Evolutionary conservation across 2,888 invertebrate genomes (phyloP), one percentile per base, ranked within the genome.

Genomic region (Ganaspis brasiliensis): DNA sequence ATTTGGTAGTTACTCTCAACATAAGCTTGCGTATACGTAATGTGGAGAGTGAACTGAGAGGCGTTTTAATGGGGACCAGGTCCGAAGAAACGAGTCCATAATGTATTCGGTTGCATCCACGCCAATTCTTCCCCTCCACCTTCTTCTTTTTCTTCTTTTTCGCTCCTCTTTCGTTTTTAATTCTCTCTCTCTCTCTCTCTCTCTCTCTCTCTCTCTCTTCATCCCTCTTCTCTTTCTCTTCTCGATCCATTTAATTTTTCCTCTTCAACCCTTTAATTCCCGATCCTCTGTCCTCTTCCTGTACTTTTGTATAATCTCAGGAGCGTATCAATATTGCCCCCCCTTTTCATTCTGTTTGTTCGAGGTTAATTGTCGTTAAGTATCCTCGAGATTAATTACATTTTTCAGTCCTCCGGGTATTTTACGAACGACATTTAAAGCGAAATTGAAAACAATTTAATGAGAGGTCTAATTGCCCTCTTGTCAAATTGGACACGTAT

Each of bases 61-160:
- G 85, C 84, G 85, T 87, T 88, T 86, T 84, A 87, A 85, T 82
- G 81, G 84, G 83, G 75, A 79, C 81, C 82, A 81, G 87, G 82
- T 85, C 84, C 84, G 84, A 84, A 83, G 87, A 86, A 87, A 87
- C 88, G 82, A 86, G 88, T 87, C 87, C 84, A 82, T 88, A 89
- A 89, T 88, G 84, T 89, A 89, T 89, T 88, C 88, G 81, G 83
- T 79, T 82, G 86, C 86, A 83, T 84, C 85, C 81, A 81, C 79
- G 75, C 76, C 82, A 78, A 82, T 84, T 77, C 67, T 72, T 57
- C 70, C 70, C 57, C 72, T 70, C 75, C 79, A 70, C 61, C 82
- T 76, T 74, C 77, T 24, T 24, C 57, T 16, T 57, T 14, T n/a
- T 72, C 6, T 52, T 72, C 3, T 19, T n/a, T 21, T 2, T 9